These are phyloP conservation scores for Rhamphomyia laevipes DNA, from an alignment of 2,888 invertebrate species.

Conservation along the genomic window DNA sequence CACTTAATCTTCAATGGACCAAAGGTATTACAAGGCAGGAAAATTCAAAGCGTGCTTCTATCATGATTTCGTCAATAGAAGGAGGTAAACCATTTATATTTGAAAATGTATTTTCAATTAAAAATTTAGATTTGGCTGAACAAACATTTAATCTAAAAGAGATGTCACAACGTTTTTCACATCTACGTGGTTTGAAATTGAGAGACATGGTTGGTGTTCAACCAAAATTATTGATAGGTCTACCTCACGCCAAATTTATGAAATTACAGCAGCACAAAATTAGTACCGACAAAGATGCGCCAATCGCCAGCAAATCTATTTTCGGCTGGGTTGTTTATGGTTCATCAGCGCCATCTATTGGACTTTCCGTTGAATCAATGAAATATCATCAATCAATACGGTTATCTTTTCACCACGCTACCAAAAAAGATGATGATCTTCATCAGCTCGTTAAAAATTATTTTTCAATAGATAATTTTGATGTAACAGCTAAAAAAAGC, in stretches of 20 bases:
- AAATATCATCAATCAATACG: neutral
- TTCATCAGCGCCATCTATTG: neutral
- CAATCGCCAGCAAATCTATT: slow-evolving; percentile 3
- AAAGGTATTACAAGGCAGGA: neutral
- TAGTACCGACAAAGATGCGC: slow-evolving; percentile 1
- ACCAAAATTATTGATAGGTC: slow-evolving; percentile 1
- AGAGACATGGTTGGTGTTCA: neutral
- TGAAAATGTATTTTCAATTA: slow-evolving; percentile 1
- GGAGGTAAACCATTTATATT: slow-evolving; percentile 2
- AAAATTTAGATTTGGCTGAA: neutral
- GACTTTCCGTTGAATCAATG: neutral
- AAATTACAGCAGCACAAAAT: neutral
- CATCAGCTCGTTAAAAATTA: slow-evolving; percentile 5
- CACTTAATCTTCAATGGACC: slow-evolving; percentile 3
- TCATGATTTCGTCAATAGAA: neutral
- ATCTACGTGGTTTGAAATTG: neutral
- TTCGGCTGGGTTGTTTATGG: slow-evolving; percentile 8
- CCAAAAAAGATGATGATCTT: neutral
- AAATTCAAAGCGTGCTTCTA: neutral
- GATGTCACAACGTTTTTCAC: neutral
- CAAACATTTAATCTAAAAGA: neutral
- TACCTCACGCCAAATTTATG: slow-evolving; percentile 6
- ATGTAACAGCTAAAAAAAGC: neutral
- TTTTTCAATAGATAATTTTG: slow-evolving; percentile 8
- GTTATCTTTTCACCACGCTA: neutral